phyloP scores from a whole-genome alignment of 2,888 invertebrate species.

The Idaea straminata region DNA sequence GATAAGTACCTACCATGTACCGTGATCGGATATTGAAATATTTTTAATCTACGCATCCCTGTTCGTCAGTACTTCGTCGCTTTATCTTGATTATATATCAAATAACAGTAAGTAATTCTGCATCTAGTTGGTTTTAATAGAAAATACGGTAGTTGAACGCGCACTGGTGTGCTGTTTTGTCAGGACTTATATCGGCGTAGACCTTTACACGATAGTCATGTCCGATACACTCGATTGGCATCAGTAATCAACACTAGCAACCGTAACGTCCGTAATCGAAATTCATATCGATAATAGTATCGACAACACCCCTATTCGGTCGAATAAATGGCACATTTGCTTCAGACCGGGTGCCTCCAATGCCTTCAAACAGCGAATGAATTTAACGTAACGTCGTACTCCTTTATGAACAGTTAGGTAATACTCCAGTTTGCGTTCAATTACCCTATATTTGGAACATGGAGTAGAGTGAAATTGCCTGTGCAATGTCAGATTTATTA shows the following conservation, averaged over 20 bases:
- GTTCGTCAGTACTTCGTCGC: background rate
- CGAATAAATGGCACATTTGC: conserved; percentile 45
- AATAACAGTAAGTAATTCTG: background rate
- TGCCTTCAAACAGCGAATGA: conserved; percentile 37
- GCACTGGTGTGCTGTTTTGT: background rate
- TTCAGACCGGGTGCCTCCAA: conserved; percentile 26
- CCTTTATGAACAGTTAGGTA: conserved; percentile 40
- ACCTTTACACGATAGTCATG: conserved; percentile 1
- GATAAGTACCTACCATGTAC: background rate
- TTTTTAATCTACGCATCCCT: background rate
- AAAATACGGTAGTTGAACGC: background rate
- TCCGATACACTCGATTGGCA: conserved; percentile 16
- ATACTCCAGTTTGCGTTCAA: conserved; percentile 40
- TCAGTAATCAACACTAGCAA: conserved; percentile 27
- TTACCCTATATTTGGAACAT: conserved; percentile 36
- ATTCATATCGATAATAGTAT: conserved; percentile 34
- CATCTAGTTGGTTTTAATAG: background rate
- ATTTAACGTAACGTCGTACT: conserved; percentile 44
- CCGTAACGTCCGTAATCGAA: conserved; percentile 27
- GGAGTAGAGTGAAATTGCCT: conserved; percentile 31
- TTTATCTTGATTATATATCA: background rate
- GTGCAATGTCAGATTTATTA: conserved; percentile 26
- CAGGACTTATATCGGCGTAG: background rate
- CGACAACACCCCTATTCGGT: conserved; percentile 31
- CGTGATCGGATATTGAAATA: background rate